phyloP scores from a whole-genome alignment of 2,113 vertebrate species.

The Brachypteracias leptosomus region DNA sequence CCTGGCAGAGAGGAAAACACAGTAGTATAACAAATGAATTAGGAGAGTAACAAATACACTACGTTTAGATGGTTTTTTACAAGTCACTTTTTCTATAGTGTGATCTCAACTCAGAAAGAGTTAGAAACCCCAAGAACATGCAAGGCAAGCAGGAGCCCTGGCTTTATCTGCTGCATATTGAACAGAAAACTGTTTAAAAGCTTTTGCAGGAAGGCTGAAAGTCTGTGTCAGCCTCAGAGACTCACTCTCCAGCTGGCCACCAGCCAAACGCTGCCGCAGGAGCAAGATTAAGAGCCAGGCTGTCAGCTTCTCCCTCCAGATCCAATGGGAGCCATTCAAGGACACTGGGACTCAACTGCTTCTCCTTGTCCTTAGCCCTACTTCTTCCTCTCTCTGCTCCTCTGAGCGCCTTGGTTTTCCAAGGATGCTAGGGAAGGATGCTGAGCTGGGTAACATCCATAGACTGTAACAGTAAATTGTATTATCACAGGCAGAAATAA shows the following conservation, averaged over 20 bases:
- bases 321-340: conserved; percentile 42
- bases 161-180: neutral
- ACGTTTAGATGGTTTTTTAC: neutral
- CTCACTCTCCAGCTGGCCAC: conserved; percentile 29
- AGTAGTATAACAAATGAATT: neutral
- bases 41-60: neutral
- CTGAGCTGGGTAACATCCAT: neutral
- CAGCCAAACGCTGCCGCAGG: neutral
- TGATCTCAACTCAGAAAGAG: neutral
- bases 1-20: neutral
- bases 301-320: conserved; percentile 17
- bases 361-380: neutral
- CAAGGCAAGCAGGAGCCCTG: neutral
- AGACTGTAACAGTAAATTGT: neutral
- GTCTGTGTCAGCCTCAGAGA: neutral
- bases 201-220: neutral
- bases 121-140: neutral
- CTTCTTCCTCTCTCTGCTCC: neutral
- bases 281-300: conserved; percentile 22
- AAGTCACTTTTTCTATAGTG: neutral
- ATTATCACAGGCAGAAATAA: neutral
- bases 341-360: neutral
- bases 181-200: conserved; percentile 25
- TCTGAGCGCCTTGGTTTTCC: neutral
- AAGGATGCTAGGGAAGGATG: neutral